Conservation (phyloP, 2,888 invertebrate species). For the Apamea crenata region DNA sequence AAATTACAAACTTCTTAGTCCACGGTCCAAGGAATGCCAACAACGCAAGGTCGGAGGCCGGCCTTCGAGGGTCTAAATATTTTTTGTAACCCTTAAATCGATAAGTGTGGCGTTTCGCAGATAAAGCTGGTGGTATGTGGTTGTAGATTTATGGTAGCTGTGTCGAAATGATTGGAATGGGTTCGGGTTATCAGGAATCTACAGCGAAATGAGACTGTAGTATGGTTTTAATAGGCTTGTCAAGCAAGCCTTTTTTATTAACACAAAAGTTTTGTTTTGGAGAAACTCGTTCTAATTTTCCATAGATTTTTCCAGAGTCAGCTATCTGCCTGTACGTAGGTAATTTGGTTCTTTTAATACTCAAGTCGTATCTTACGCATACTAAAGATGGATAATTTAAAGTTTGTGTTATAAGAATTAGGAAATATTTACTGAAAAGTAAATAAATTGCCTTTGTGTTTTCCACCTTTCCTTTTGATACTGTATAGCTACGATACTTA, state of each 20-base stretch:
- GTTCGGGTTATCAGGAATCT: slow-evolving; percentile 26
- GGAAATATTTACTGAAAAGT: background rate
- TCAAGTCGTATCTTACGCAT: background rate
- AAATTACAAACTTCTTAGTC: slow-evolving; percentile 49
- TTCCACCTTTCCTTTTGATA: background rate
- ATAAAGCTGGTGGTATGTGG: slow-evolving; percentile 48
- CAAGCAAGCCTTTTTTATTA: background rate
- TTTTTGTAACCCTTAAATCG: slow-evolving; percentile 47
- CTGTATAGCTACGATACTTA: slow-evolving; percentile 9
- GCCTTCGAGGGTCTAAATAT: slow-evolving; percentile 33
- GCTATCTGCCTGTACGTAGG: background rate
- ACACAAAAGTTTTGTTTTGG: background rate
- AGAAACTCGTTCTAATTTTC: background rate
- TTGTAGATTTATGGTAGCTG: slow-evolving; percentile 40
- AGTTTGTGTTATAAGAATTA: background rate
- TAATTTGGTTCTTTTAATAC: background rate
- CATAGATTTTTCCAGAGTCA: too few relatives aligned
- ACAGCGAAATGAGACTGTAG: slow-evolving; percentile 22
- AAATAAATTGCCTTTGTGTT: background rate
- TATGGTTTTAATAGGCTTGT: slow-evolving; percentile 31
- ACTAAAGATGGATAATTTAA: background rate
- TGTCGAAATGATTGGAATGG: slow-evolving; percentile 22
- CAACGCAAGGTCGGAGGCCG: slow-evolving; percentile 26
- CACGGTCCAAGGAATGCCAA: slow-evolving; percentile 48
- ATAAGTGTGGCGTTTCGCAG: slow-evolving; percentile 53